Conservation (phyloP, 2,888 invertebrate species). For the Idaea dimidiata region DNA sequence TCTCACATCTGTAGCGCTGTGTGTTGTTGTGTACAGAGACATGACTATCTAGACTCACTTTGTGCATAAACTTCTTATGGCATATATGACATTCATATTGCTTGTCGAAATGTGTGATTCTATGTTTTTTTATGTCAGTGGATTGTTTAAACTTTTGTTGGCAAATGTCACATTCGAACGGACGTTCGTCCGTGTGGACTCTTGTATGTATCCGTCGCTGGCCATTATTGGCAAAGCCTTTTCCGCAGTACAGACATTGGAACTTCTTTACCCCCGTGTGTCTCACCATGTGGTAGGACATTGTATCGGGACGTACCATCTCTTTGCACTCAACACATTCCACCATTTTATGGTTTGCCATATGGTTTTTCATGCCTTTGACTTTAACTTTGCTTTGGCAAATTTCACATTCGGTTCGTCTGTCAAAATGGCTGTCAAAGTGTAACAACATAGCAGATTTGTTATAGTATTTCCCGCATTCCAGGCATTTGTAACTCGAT, state of each 20-base stretch:
- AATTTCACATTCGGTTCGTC: not conserved
- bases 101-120: not conserved
- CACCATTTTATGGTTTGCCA: not conserved
- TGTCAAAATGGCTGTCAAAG: not conserved
- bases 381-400: not conserved
- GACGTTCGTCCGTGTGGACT: not conserved
- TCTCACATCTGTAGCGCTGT: not conserved
- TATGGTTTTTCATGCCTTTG: not conserved
- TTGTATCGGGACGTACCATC: not conserved
- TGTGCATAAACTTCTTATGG: not conserved
- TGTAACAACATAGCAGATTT: not conserved
- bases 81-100: not conserved
- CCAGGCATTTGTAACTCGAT: not conserved
- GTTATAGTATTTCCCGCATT: not conserved
- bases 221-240: not conserved
- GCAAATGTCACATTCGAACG: not conserved
- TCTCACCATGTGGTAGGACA: not conserved
- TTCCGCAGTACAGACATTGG: conserved; percentile 3
- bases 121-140: not conserved
- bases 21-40: not conserved
- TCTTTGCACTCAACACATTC: not conserved
- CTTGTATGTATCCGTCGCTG: not conserved
- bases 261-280: not conserved
- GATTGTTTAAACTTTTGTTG: not conserved
- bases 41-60: not conserved